Percentiles rank a stretch among this genome's conserved stretches.
These are phyloP conservation scores for Tor tambroides DNA, from an alignment of 2,113 vertebrate species.

Conservation along the genomic window DNA sequence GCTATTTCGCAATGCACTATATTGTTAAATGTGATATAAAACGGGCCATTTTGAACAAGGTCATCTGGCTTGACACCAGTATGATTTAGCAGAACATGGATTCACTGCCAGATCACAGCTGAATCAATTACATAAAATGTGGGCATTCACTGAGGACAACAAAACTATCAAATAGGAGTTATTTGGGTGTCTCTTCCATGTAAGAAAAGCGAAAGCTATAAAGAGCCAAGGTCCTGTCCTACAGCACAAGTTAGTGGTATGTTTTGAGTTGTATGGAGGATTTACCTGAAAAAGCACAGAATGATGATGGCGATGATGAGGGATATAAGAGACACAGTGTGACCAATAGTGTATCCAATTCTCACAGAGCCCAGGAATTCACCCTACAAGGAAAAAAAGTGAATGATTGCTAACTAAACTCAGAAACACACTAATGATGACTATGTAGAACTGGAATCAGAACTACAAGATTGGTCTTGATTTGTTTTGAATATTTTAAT, in stretches of 20 bases:
- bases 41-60: not conserved
- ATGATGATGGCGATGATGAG: slow-evolving; percentile 87
- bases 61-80: not conserved
- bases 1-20: slow-evolving; percentile 33
- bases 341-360: slow-evolving; percentile 91
- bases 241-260: slow-evolving; percentile 39
- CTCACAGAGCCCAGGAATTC: slow-evolving; percentile 82
- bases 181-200: not conserved
- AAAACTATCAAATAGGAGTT: slow-evolving; percentile 30
- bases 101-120: slow-evolving; percentile 51
- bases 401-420: not conserved
- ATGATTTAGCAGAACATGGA: slow-evolving; percentile 49
- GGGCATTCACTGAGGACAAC: slow-evolving; percentile 33
- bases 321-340: slow-evolving; percentile 87
- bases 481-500: not conserved
- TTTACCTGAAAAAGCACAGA: slow-evolving; percentile 88
- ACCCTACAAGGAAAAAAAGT: slow-evolving; percentile 65
- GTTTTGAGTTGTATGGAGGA: slow-evolving; percentile 19
- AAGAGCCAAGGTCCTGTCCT: not conserved
- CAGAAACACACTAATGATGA: not conserved
- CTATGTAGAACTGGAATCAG: not conserved
- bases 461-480: not conserved
- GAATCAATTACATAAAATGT: slow-evolving; percentile 22
- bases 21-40: slow-evolving; percentile 5
- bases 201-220: not conserved